Evolutionary conservation across 2,797 vertebrate genomes (phyloP), one percentile per base, ranked within the genome.

Genomic region (Cirrhinus mrigala): DNA sequence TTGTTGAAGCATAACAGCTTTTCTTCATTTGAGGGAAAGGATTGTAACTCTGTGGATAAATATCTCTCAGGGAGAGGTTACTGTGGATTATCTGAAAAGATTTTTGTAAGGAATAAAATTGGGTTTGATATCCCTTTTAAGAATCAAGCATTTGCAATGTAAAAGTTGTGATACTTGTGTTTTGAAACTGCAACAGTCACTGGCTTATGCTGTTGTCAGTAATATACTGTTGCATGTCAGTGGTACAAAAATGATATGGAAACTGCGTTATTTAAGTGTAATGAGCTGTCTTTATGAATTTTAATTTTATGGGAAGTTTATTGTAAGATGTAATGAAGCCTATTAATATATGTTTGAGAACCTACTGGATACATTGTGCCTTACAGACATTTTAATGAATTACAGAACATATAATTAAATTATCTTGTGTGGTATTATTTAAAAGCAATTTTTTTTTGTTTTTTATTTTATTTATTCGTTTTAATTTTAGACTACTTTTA

Each of bases 41-140:
- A 75, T 75, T 68, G 60, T 15, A 69, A 84, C 74, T 74, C 29
- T 40, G 56, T 64, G 33, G 77, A 74, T 73, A 46, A 73, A 66
- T 79, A 54, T 83, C 75, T 86, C 85, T 83, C 58, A 79, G 75
- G 48, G 85, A 83, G 85, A 83, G 81, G 33, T 79, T 70, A 80
- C 15, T 64, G 37, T 33, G 64, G 54, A 62, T 66, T 85, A 52
- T 81, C 33, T 85, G 1, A 79, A 62, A 70, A 15, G 14, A 48
- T n/a, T 71, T 80, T 81, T 64, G 48, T 68, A 75, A 46, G 33
- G 58, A 74, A 27, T 12, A 81, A 18, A 40, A 20, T 4, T 85
- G 33, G 58, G 33, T 75, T 85, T 71, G 64, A 71, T 70, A 73
- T 73, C 16, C 60, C 10, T 73, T 71, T 85, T 64, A 40, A 14